A percentile compares a stretch with the other conserved stretches of the same genome.
These are phyloP conservation scores for Brachyalestes nurse DNA, from an alignment of 2,797 vertebrate species.

Conservation along the genomic window DNA sequence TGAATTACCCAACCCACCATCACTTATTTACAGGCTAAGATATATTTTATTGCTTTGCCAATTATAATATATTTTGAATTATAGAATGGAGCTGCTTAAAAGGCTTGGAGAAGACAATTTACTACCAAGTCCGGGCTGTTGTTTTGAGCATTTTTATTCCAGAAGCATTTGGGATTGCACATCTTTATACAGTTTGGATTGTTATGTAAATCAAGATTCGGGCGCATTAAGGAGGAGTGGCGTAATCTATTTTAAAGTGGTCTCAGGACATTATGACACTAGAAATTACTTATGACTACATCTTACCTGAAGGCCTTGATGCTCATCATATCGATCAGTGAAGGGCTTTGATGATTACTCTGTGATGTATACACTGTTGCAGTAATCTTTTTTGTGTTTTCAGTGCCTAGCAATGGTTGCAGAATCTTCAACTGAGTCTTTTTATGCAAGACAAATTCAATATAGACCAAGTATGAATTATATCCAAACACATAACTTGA, in stretches of 20 bases:
- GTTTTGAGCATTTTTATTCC: conserved; percentile 69
- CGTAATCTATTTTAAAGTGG: conserved; percentile 9
- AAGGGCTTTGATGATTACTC: conserved; percentile 11
- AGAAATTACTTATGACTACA: conserved; percentile 14
- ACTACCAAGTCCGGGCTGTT: conserved; percentile 58
- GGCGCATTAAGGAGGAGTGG: conserved; percentile 38
- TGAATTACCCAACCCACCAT: conserved; percentile 66
- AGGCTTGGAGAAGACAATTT: conserved; percentile 60
- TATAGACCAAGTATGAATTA: conserved; percentile 1
- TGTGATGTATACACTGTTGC: conserved; percentile 21
- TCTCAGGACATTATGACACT: conserved; percentile 21
- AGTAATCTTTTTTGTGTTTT: background rate
- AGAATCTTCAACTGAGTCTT: background rate
- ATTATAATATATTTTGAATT: conserved; percentile 71
- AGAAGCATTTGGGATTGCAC: conserved; percentile 52
- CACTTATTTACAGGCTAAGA: conserved; percentile 69
- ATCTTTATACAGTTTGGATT: conserved; percentile 60
- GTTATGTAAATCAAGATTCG: conserved; percentile 49
- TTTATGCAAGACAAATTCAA: conserved; percentile 17
- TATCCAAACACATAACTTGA: conserved; percentile 10
- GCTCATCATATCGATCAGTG: conserved; percentile 9
- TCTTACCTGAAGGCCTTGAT: background rate
- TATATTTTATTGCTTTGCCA: conserved; percentile 67
- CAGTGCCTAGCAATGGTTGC: background rate
- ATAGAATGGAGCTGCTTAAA: conserved; percentile 61